A percentile compares a stretch with the other conserved stretches of the same genome.
Evolutionary conservation across 2,113 vertebrate genomes (phyloP).

Genomic region (Oreochromis spilurus): DNA sequence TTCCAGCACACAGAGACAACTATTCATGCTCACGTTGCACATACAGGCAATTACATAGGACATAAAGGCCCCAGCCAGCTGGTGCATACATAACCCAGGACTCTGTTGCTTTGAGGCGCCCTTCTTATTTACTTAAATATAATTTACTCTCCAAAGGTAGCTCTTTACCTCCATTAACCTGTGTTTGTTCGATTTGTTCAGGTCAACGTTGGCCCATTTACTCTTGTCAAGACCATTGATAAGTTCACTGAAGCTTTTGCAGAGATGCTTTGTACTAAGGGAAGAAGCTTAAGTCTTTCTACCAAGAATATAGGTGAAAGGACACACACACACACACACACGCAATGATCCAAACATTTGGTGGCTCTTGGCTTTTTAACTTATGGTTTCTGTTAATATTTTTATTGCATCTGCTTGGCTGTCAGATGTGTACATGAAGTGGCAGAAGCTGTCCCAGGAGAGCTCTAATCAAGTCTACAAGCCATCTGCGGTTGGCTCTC

Average conservation of each 20-base stretch:
- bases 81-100: neutral
- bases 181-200: neutral
- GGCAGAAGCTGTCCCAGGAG: slow-evolving; percentile 48
- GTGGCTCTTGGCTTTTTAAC: neutral
- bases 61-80: neutral
- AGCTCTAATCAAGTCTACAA: slow-evolving; percentile 63
- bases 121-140: neutral
- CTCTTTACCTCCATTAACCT: neutral
- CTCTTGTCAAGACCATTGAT: slow-evolving; percentile 69
- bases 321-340: accelerated
- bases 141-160: neutral
- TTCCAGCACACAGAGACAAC: neutral
- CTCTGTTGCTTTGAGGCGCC: neutral
- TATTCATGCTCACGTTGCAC: neutral
- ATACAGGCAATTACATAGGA: neutral
- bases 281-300: slow-evolving; percentile 63
- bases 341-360: neutral
- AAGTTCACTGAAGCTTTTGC: slow-evolving; percentile 64
- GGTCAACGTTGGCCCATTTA: slow-evolving; percentile 62
- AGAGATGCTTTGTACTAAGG: slow-evolving; percentile 51
- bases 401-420: neutral
- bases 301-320: slow-evolving; percentile 75
- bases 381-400: neutral
- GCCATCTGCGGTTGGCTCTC: slow-evolving; percentile 45
- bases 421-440: slow-evolving; percentile 67